Conservation (phyloP, 2,797 vertebrate genomes). For the Antennarius maculatus region DNA sequence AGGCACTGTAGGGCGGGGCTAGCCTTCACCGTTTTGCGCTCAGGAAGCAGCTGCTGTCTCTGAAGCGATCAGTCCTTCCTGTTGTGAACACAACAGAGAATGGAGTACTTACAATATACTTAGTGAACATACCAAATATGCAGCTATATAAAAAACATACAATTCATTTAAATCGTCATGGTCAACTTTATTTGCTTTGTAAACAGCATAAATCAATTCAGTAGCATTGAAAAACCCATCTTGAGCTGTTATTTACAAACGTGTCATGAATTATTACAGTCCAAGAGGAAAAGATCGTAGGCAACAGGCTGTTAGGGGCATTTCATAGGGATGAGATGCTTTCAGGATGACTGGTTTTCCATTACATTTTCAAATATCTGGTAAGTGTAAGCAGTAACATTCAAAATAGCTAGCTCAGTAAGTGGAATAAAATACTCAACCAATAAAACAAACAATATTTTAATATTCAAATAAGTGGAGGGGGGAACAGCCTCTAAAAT, state of each 20-base stretch:
- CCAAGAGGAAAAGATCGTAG: slow-evolving; percentile 67
- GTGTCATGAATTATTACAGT: slow-evolving; percentile 82
- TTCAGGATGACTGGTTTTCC: slow-evolving; percentile 53
- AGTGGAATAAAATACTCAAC: slow-evolving; percentile 36
- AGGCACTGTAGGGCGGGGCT: no score
- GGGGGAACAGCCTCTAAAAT: slow-evolving; percentile 59
- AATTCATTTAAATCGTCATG: slow-evolving; percentile 75
- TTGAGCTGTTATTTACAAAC: slow-evolving; percentile 91
- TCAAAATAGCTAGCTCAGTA: slow-evolving; percentile 63
- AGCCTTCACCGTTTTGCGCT: no score
- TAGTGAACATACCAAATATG: no score
- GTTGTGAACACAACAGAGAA: neutral
- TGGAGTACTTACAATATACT: neutral
- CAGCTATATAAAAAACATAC: neutral
- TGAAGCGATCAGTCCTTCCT: neutral
- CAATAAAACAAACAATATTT: slow-evolving; percentile 43
- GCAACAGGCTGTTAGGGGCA: slow-evolving; percentile 66
- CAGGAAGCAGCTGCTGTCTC: neutral
- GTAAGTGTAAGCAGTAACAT: slow-evolving; percentile 70
- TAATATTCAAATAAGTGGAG: slow-evolving; percentile 44
- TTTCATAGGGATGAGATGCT: slow-evolving; percentile 66
- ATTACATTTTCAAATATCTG: slow-evolving; percentile 55
- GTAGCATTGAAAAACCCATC: slow-evolving; percentile 87
- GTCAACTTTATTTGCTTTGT: slow-evolving; percentile 89
- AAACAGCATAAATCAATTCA: slow-evolving; percentile 87